These are phyloP conservation scores for Agriopis leucophaearia DNA, from an alignment of 2,888 invertebrate species.

Conservation along the genomic window DNA sequence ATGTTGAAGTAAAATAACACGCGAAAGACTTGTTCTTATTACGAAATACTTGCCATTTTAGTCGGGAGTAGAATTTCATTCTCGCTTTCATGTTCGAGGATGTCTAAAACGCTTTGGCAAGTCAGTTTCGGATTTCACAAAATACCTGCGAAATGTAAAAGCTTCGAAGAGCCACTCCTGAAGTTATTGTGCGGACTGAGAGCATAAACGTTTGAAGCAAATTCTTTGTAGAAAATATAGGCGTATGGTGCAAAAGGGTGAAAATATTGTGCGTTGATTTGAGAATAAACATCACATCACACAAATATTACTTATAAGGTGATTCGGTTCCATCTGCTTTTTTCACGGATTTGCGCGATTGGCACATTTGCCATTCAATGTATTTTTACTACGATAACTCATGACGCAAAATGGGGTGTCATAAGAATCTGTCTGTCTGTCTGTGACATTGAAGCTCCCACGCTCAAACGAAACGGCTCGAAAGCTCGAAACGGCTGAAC, in stretches of 20 bases:
- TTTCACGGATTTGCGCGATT: too few relatives aligned
- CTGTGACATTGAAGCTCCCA: too few relatives aligned
- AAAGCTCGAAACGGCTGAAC: too few relatives aligned
- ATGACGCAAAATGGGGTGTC: too few relatives aligned
- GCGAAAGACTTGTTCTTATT: conserved; percentile 32
- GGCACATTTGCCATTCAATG: too few relatives aligned
- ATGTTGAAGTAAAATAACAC: conserved; percentile 32
- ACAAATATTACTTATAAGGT: neutral
- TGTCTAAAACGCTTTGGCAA: conserved; percentile 21
- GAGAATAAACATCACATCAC: neutral
- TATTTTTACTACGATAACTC: too few relatives aligned
- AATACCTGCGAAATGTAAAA: conserved; percentile 15
- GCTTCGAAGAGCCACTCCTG: conserved; percentile 9
- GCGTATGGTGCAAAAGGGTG: neutral
- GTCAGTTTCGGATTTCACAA: conserved; percentile 24
- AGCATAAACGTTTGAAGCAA: neutral
- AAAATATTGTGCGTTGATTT: neutral
- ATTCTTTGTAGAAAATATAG: neutral
- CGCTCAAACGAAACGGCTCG: too few relatives aligned
- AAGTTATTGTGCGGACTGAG: conserved; percentile 4
- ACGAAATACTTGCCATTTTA: conserved; percentile 36
- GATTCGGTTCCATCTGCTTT: neutral
- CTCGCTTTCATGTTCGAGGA: conserved; percentile 22
- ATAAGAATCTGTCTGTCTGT: too few relatives aligned
- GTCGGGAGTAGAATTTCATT: conserved; percentile 20